phyloP scores from a whole-genome alignment of 1,140 invertebrate species.

The Coptotermes formosanus region DNA sequence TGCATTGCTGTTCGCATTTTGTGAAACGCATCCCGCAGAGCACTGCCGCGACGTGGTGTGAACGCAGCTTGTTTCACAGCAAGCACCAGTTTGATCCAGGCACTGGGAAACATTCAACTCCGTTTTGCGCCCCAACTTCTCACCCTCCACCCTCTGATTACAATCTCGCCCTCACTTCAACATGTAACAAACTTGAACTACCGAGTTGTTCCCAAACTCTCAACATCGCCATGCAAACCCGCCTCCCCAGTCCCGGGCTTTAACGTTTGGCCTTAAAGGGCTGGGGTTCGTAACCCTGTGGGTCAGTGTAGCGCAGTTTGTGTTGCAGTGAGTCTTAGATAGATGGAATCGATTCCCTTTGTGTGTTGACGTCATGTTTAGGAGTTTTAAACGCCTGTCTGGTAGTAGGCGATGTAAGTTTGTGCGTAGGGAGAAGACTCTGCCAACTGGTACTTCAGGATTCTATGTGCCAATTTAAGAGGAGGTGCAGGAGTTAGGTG shows the following conservation, averaged over 20 bases:
- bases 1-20: too few species aligned
- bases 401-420: too few species aligned
- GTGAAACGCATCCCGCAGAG: too few species aligned
- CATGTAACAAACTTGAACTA: neutral
- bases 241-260: neutral
- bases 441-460: too few species aligned
- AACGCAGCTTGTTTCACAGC: neutral
- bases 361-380: too few species aligned
- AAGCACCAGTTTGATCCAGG: neutral
- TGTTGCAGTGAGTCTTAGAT: too few species aligned
- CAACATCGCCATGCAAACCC: neutral
- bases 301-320: neutral
- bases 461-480: too few species aligned
- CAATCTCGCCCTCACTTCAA: neutral
- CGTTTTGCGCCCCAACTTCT: neutral
- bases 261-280: neutral
- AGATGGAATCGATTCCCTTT: too few species aligned
- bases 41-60: neutral
- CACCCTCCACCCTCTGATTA: neutral
- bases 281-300: neutral
- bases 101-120: neutral
- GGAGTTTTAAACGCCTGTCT: too few species aligned
- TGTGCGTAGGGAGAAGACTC: too few species aligned
- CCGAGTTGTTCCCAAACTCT: neutral
- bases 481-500: too few species aligned